Base-by-base conservation (phyloP, 2,888 invertebrate genomes). In the Ichneumon xanthorius region DNA sequence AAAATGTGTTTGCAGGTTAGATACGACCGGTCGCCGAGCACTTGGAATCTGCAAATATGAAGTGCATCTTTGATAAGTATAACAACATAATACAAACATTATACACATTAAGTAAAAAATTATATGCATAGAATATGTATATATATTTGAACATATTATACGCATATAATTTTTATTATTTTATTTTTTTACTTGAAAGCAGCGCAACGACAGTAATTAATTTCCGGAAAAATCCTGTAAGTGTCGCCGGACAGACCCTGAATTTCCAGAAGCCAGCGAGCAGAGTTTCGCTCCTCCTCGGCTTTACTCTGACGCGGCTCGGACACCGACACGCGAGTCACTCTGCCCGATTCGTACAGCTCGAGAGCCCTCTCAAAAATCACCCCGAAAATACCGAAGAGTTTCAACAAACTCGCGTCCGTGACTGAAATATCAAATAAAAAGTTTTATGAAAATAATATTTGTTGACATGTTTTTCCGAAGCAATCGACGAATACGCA, bases 131-230 rank as follows among this genome's bases (percentile, higher is more conserved):
- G 2, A 26, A 3, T 26, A 26, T 26, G 3, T 3, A 26, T 26
- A 26, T 26, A 26, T 26, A 26, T 26, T 26, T 14, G 11, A 16
- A 16, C 16, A 16, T 4, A 1, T 48, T 48, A 16, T 48, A 4
- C 16, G 5, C 45, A 48, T 40, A 61, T 14, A 11, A 6, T 7
- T n/a, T 6, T 63, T 63, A 1, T 63, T 63, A 2, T 63, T 5
- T 63, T 63, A 6, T 55, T 65, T 45, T 53, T 37, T 6, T 89
- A 93, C 94, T 92, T 93, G 87, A 96, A 97, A 1, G 95, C 95
- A n/a, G 90, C 93, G 89, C 97, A 97, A 9, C 95, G 95, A 86
- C 97, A 97, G 91, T 95, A 97, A 91, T 97, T 97, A 9, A 96
- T 93, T 33, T 95, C 93, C 0, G 96, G 95, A 88, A 96, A 96